These are phyloP conservation scores for Trissolcus brochymenae DNA, from an alignment of 2,888 invertebrate genomes.

Conservation along the genomic window DNA sequence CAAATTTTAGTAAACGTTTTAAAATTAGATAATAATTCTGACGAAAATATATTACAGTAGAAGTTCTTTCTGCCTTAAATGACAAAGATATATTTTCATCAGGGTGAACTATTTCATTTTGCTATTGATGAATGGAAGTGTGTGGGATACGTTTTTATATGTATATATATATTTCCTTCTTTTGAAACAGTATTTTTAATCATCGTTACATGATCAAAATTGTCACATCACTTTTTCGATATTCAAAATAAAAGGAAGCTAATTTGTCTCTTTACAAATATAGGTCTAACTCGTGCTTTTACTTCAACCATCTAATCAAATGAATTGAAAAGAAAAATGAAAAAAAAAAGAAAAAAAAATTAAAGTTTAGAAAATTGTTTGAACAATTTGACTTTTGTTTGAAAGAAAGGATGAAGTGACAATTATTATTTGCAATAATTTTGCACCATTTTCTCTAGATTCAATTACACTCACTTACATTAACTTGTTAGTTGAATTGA, in stretches of 20 bases:
- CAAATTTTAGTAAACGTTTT: slow-evolving; percentile 23
- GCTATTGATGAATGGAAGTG: slow-evolving; percentile 28
- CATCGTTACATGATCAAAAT: slow-evolving; percentile 20
- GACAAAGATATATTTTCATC: slow-evolving; percentile 20
- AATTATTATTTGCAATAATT: no score
- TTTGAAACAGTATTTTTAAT: slow-evolving; percentile 21
- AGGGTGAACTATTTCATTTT: slow-evolving; percentile 19
- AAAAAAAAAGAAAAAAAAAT: neutral
- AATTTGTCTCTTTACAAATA: neutral
- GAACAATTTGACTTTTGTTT: no score
- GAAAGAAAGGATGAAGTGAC: no score
- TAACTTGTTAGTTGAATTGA: no score
- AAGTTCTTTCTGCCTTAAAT: slow-evolving; percentile 8
- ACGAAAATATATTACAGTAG: slow-evolving; percentile 18
- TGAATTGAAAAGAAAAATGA: neutral
- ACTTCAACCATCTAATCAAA: neutral
- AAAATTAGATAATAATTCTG: slow-evolving; percentile 10
- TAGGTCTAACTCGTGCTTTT: neutral
- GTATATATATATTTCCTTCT: slow-evolving; percentile 25
- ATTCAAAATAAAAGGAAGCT: neutral
- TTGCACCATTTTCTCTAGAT: no score
- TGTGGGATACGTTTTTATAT: slow-evolving; percentile 41
- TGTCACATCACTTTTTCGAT: slow-evolving; percentile 19
- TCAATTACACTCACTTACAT: no score
- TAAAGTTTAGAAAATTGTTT: neutral